phyloP scores from a whole-genome alignment of 2,113 vertebrate species.

The Melanotaenia duboulayi region DNA sequence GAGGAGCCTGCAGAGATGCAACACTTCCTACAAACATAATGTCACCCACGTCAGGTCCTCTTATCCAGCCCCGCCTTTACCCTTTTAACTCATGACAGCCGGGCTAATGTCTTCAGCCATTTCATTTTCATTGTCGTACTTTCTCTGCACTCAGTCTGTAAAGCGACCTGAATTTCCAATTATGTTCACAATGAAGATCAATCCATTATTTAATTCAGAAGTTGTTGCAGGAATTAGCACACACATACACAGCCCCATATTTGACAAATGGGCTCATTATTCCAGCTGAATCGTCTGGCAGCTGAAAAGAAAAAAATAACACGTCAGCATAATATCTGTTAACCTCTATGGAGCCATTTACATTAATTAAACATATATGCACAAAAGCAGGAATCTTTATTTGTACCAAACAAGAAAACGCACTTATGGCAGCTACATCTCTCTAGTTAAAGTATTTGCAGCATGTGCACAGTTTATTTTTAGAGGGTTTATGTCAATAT shows the following conservation, averaged over 20 bases:
- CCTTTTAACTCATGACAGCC: constrained; percentile 12
- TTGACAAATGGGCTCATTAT: constrained; percentile 74
- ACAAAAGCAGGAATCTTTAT: constrained; percentile 11
- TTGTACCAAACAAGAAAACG: constrained; percentile 18
- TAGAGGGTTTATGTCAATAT: neutral
- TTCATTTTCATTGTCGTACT: constrained; percentile 6
- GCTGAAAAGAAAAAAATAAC: constrained; percentile 19
- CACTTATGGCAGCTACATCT: no score
- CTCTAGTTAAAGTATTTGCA: neutral
- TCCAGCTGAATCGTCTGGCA: constrained; percentile 27
- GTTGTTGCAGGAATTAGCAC: constrained; percentile 45
- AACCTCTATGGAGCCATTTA: constrained; percentile 39
- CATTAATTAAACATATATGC: constrained; percentile 26
- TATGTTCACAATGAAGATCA: constrained; percentile 32
- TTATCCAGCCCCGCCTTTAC: constrained; percentile 7
- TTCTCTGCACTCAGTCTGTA: neutral
- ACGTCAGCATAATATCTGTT: constrained; percentile 44
- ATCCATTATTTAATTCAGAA: constrained; percentile 52
- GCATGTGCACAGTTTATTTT: neutral
- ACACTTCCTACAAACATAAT: constrained; percentile 45
- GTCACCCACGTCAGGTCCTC: constrained; percentile 33
- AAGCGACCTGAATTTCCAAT: constrained; percentile 50
- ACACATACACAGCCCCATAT: constrained; percentile 14
- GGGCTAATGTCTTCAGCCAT: neutral
- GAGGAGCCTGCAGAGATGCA: constrained; percentile 21